Conservation (phyloP, 2,888 invertebrate genomes). For the Harmothoe impar region DNA sequence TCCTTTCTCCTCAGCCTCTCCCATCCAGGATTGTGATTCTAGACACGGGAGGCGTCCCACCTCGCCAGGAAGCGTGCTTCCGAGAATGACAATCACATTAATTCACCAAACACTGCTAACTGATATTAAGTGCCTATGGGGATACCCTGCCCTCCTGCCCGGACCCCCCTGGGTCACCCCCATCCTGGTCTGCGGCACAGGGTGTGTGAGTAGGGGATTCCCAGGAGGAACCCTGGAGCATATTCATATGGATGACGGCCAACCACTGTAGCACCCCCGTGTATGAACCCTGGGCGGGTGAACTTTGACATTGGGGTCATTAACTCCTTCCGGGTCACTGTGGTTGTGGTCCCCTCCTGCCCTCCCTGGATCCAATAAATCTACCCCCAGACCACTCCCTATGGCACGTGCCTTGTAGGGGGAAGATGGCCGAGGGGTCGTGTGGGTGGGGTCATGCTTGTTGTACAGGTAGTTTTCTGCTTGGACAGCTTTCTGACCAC, state of each 20-base stretch:
- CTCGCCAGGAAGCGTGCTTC: too few species aligned
- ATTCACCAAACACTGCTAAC: constrained; percentile 28
- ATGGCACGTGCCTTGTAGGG: too few species aligned
- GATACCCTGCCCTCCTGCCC: background rate
- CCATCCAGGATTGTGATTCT: background rate
- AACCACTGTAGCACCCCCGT: background rate
- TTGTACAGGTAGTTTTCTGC: constrained; percentile 7
- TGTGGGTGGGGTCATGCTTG: background rate
- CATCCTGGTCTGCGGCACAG: background rate
- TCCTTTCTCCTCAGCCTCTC: background rate
- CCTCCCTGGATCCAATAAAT: constrained; percentile 12
- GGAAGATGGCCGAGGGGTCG: background rate
- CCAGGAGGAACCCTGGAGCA: background rate
- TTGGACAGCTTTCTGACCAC: constrained; percentile 13
- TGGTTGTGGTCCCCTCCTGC: background rate
- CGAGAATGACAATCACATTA: background rate
- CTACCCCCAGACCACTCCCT: background rate
- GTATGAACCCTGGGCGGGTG: background rate
- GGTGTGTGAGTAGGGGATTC: background rate
- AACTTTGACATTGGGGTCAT: constrained; percentile 29
- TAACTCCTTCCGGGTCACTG: constrained; percentile 18
- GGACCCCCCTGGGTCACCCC: background rate
- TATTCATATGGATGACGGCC: constrained; percentile 33
- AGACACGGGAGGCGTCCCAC: too few species aligned
- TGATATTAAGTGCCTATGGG: constrained; percentile 12